Evolutionary conservation across 2,888 invertebrate genomes (phyloP), one percentile per base, ranked within the genome.

Genomic region (Callyntrura guangdongensis): DNA sequence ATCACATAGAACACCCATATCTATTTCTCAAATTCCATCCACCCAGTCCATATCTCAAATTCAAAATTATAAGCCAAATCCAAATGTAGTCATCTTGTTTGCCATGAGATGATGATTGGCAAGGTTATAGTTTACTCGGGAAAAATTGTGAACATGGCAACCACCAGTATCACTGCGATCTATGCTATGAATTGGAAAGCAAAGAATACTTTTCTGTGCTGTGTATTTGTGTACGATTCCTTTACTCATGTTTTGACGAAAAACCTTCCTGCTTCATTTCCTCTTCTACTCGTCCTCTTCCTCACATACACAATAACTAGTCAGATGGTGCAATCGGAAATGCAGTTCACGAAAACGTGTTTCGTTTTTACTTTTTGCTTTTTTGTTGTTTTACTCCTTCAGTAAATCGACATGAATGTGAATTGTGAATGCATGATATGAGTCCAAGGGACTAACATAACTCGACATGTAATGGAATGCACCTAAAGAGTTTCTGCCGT

Each of bases 261-360:
- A 45, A 67, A 14, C 47, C 12, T 84, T 84, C 25, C 83, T 67
- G 64, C 9, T 53, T 84, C 25, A 22, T 74, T 72, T 72, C 36
- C 83, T 47, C 49, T 83, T 25, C 59, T 74, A 17, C 36, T 22
- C 27, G 27, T 4, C 12, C 36, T 36, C 36, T 36, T 36, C 45
- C 8, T 25, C 53, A 14, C 20, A 4, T 36, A 2, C 36, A 36
- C 36, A 36, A 36, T 36, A 36, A 45, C 17, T 25, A 27, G 36
- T 14, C 12, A 14, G 25, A 1, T 25, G 25, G 25, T 53, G 22
- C 82, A 82, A 82, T 82, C 45, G 47, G 47, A 82, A 81, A 82
- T 82, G 82, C 82, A 64, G 64, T 82, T 82, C 82, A 64, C 82
- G 77, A 82, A 45, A 64, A 64, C 82, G 47, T 64, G 82, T 64